Evolutionary conservation across 1,140 invertebrate genomes (phyloP).

Genomic region (Apolygus lucorum): DNA sequence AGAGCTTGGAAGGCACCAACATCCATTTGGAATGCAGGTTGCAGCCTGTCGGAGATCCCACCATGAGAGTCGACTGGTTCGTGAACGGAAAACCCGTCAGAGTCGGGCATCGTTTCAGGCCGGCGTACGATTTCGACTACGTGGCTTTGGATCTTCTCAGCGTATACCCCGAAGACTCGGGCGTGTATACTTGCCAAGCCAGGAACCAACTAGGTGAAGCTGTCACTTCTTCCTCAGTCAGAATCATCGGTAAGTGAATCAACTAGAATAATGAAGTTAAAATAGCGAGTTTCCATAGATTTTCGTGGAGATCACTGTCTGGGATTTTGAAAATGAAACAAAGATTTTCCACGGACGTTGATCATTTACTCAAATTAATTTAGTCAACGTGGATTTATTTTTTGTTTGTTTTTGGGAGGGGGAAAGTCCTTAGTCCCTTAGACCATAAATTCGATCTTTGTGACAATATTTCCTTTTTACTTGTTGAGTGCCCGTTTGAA

Average conservation of each 20-base stretch:
- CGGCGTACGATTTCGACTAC: slow-evolving; percentile 95
- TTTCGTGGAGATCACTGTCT: background rate
- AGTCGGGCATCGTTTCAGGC: slow-evolving; percentile 67
- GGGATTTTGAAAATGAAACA: no score
- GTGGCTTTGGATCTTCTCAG: slow-evolving; percentile 91
- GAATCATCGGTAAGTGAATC: slow-evolving; percentile 53
- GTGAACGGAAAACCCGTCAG: slow-evolving; percentile 83
- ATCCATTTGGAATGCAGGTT: slow-evolving; percentile 87
- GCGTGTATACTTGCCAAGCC: slow-evolving; percentile 89
- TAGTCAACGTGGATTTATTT: no score
- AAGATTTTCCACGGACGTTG: no score
- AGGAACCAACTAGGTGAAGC: slow-evolving; percentile 86
- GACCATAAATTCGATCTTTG: no score
- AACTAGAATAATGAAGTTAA: no score
- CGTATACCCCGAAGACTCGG: slow-evolving; percentile 93
- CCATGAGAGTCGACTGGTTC: slow-evolving; percentile 95
- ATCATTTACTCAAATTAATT: no score
- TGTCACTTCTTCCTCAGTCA: slow-evolving; percentile 81
- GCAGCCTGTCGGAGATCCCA: slow-evolving; percentile 87
- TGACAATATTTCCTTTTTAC: no score
- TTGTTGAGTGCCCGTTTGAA: no score
- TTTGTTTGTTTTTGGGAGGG: no score
- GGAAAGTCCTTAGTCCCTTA: no score
- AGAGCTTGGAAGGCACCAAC: slow-evolving; percentile 84
- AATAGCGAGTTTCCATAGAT: background rate